Evolutionary conservation across 2,888 invertebrate genomes (phyloP), one percentile per base, ranked within the genome.

Genomic region (Xestia c-nigrum): DNA sequence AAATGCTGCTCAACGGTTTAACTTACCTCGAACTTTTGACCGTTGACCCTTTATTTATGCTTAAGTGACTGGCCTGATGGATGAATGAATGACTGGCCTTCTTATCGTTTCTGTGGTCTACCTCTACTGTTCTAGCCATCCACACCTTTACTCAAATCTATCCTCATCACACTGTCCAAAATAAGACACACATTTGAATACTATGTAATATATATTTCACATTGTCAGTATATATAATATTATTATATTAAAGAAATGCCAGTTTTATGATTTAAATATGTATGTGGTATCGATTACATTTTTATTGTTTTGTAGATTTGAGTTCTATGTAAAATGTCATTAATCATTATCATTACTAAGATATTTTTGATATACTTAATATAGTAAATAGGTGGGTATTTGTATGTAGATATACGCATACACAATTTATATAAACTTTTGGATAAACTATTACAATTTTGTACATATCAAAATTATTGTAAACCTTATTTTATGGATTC

Each of bases 171-270:
- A 24, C 24, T 24, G 57, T 24, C 24, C 57, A n/a, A 72, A 73
- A 55, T 57, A 73, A 72, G 19, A 72, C 46, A 72, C 46, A 38
- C 72, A 38, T 38, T 57, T 72, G n/a, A 72, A 21, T 59, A 38
- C n/a, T 74, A 72, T 31, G 31, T 31, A 40, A 73, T 72, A 74
- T 74, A 47, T 59, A 55, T 55, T 72, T 74, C 21, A 59, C 38
- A 1, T 38, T 47, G 21, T 57, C 16, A 19, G 14, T 57, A 38
- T n/a, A 57, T 5, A 57, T n/a, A 46, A 46, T 16, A n/a, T 31
- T 31, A 31, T 31, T 31, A 14, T 6, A 50, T 72, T 21, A 55
- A 55, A 31, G n/a, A 43, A 24, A 52, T 21, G 9, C 6, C 14
- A 73, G 43, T 52, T 70, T 21, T 40, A 31, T 16, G n/a, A 16